These are phyloP conservation scores for Drosophila oshimai DNA, from an alignment of 1,140 invertebrate genomes.

Conservation along the genomic window DNA sequence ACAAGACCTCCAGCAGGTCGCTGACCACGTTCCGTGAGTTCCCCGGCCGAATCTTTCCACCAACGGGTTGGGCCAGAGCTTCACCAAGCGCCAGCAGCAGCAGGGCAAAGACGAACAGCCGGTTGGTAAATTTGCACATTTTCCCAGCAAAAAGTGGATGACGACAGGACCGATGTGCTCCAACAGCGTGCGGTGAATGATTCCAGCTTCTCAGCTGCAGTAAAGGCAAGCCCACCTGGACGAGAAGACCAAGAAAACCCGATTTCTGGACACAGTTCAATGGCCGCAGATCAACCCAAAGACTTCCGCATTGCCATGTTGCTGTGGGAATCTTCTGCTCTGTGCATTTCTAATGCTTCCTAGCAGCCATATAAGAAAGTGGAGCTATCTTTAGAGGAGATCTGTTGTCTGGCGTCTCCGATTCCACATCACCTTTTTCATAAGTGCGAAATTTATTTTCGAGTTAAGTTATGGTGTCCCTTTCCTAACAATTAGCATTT, in stretches of 20 bases:
- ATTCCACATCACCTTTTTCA: background rate
- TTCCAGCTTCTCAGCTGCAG: conserved; percentile 18
- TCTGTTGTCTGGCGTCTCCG: background rate
- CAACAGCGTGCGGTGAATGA: conserved; percentile 57
- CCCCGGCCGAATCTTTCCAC: conserved; percentile 1
- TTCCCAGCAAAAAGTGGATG: conserved; percentile 7
- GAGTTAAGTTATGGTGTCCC: no score
- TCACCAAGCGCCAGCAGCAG: conserved; percentile 19
- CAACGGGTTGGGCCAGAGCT: conserved; percentile 11
- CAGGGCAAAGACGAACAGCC: conserved; percentile 67
- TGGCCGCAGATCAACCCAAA: conserved; percentile 44
- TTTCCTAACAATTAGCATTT: no score
- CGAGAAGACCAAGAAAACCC: conserved; percentile 50
- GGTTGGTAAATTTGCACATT: conserved; percentile 81
- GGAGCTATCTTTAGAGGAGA: background rate
- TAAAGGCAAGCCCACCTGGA: conserved; percentile 41
- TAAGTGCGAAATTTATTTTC: no score
- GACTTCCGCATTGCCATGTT: conserved; percentile 69
- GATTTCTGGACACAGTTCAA: conserved; percentile 66
- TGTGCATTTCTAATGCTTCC: conserved; percentile 57
- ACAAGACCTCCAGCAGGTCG: conserved; percentile 57
- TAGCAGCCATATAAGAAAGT: conserved; percentile 5
- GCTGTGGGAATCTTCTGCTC: conserved; percentile 50
- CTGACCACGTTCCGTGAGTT: conserved; percentile 21
- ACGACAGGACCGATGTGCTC: conserved; percentile 52